These are phyloP conservation scores for Phenacoccus solenopsis DNA, from an alignment of 1,140 invertebrate genomes.

Conservation along the genomic window DNA sequence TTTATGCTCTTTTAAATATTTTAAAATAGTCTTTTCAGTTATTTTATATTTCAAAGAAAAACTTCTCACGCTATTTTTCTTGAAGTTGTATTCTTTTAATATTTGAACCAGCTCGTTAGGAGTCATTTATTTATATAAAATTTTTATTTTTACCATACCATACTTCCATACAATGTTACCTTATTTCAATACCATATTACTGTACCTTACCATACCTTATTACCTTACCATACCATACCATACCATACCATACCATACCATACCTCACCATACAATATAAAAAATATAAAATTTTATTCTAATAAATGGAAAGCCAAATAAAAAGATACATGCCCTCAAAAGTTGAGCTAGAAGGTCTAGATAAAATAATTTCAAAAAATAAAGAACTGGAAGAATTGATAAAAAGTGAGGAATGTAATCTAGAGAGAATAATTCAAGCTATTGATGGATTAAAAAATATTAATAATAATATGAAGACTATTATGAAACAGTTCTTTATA, in stretches of 20 bases:
- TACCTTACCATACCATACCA: constrained; percentile 9
- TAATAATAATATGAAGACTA: too few relatives aligned
- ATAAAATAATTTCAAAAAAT: too few relatives aligned
- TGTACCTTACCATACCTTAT: constrained; percentile 5
- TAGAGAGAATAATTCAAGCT: too few relatives aligned
- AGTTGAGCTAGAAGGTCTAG: too few relatives aligned
- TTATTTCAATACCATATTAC: constrained; percentile 1
- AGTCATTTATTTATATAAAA: too few relatives aligned
- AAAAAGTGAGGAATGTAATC: too few relatives aligned
- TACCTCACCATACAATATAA: constrained; percentile 14
- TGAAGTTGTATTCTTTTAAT: constrained; percentile 18
- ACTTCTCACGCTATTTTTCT: constrained; percentile 21
- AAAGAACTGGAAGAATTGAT: too few relatives aligned
- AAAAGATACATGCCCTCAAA: too few relatives aligned
- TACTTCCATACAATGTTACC: constrained; percentile 7
- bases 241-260: constrained; percentile 13
- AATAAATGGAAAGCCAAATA: too few relatives aligned
- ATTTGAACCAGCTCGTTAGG: constrained; percentile 19
- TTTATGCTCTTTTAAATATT: constrained; percentile 21
- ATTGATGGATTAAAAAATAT: too few relatives aligned
- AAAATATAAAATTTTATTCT: constrained; percentile 12
- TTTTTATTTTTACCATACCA: too few relatives aligned
- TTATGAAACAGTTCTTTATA: too few relatives aligned
- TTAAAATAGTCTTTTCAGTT: constrained; percentile 19
- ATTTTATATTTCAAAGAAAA: constrained; percentile 22